phyloP scores from a whole-genome alignment of 1,140 invertebrate species.

The Sminthurides bifidus region DNA sequence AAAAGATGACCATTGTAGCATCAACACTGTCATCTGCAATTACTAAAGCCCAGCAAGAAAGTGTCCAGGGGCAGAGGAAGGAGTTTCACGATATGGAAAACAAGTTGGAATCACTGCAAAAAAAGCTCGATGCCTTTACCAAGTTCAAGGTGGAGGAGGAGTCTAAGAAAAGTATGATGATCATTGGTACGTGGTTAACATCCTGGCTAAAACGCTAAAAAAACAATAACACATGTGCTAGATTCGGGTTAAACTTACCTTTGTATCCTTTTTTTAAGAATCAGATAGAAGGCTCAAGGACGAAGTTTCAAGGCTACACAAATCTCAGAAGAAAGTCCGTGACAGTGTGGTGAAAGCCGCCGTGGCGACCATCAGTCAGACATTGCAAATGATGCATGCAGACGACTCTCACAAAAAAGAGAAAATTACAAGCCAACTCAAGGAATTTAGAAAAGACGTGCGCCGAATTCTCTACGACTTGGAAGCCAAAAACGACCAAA shows the following conservation, averaged over 20 bases:
- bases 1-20: background rate
- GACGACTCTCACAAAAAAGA: slow-evolving; percentile 16
- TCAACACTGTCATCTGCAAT: background rate
- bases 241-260: background rate
- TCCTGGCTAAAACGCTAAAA: background rate
- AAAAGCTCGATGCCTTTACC: slow-evolving; percentile 1
- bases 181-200: background rate
- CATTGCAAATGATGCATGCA: slow-evolving; percentile 7
- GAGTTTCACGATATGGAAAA: background rate
- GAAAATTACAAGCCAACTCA: slow-evolving; percentile 14
- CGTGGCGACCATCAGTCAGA: slow-evolving; percentile 8
- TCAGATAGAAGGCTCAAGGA: background rate
- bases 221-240: background rate
- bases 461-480: slow-evolving; percentile 11
- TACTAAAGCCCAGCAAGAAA: background rate
- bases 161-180: background rate
- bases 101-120: background rate
- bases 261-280: slow-evolving; percentile 7
- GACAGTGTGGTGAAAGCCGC: slow-evolving; percentile 13
- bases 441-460: slow-evolving; percentile 26
- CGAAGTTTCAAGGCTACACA: slow-evolving; percentile 6
- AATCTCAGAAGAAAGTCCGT: slow-evolving; percentile 18
- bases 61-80: too few relatives aligned
- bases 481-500: slow-evolving; percentile 13
- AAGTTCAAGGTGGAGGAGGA: slow-evolving; percentile 1